Conservation (phyloP, 2,113 vertebrate species). For the Acrocephalus arundinaceus region DNA sequence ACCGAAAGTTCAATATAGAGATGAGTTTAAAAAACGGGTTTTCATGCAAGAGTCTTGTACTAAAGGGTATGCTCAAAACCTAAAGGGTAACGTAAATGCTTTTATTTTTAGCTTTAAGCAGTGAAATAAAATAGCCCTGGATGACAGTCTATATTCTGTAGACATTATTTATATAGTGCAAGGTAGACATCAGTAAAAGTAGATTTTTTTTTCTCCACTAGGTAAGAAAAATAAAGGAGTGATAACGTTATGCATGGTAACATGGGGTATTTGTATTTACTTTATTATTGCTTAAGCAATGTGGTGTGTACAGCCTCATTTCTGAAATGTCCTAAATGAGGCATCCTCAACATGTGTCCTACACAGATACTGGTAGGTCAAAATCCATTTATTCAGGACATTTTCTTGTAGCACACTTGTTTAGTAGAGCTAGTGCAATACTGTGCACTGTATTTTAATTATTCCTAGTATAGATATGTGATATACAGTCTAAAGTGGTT, state of each 20-base stretch:
- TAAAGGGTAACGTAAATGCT: background rate
- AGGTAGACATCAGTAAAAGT: background rate
- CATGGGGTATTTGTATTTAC: background rate
- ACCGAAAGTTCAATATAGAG: background rate
- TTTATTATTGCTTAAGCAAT: background rate
- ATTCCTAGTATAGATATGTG: background rate
- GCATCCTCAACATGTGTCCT: background rate
- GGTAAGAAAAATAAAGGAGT: background rate
- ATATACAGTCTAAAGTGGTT: background rate
- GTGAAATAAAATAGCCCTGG: conserved; percentile 1
- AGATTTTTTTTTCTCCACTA: background rate
- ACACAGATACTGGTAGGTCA: background rate
- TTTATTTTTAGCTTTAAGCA: conserved; percentile 18
- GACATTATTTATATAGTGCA: background rate
- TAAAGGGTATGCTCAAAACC: background rate
- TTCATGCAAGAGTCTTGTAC: background rate
- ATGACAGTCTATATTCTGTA: background rate
- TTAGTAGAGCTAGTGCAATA: background rate
- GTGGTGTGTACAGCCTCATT: background rate
- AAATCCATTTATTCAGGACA: background rate
- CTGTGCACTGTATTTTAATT: background rate
- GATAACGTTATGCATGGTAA: background rate
- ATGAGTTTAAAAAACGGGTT: background rate
- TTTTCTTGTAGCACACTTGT: background rate
- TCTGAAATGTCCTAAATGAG: background rate